Conservation (phyloP, 2,113 vertebrate genomes). For the Catagonus wagneri region DNA sequence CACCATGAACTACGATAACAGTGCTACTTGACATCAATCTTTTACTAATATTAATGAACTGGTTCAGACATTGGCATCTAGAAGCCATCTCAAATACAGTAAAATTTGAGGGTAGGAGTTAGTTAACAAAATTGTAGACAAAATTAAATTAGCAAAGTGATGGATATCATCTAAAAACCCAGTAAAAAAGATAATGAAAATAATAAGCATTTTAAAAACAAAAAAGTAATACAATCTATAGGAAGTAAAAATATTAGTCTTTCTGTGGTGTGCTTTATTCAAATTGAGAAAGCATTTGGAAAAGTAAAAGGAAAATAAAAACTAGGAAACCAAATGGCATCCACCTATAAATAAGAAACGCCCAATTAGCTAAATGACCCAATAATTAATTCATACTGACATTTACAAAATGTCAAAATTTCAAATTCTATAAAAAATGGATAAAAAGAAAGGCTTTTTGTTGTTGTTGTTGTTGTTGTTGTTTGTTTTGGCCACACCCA, state of each 20-base stretch:
- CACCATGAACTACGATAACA: not conserved
- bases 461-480: too few species aligned
- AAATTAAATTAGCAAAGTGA: not conserved
- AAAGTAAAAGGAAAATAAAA: constrained; percentile 31
- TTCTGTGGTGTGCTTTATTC: not conserved
- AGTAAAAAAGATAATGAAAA: not conserved
- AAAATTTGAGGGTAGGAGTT: not conserved
- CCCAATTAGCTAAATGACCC: not conserved
- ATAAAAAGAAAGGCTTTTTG: not conserved
- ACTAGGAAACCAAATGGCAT: not conserved
- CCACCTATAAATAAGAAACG: constrained; percentile 22
- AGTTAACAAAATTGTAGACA: constrained; percentile 1
- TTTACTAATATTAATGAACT: constrained; percentile 35
- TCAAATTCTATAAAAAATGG: constrained; percentile 18
- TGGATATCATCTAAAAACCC: not conserved
- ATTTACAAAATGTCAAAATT: constrained; percentile 34
- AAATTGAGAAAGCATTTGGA: constrained; percentile 11
- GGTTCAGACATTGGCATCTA: constrained; percentile 1
- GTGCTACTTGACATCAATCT: not conserved
- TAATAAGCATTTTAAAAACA: not conserved
- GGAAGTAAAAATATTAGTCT: constrained; percentile 21
- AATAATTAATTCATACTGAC: not conserved
- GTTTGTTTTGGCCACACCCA: too few species aligned
- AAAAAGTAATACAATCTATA: constrained; percentile 7
- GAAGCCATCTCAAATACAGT: not conserved